These are phyloP conservation scores for Heptranchias perlo DNA, from an alignment of 2,113 vertebrate species.

Conservation along the genomic window DNA sequence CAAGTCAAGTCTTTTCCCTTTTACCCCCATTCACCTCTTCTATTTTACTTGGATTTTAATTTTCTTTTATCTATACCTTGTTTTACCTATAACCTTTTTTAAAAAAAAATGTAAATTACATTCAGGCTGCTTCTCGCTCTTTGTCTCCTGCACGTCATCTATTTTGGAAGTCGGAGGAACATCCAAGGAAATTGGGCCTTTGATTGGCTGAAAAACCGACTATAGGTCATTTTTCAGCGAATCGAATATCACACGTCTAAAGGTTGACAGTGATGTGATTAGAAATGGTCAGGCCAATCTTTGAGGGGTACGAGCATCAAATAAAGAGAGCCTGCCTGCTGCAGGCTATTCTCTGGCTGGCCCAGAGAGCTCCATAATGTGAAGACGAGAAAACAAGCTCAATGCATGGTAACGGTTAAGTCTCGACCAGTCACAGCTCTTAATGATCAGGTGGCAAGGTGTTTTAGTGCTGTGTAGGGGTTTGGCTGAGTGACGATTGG, in stretches of 20 bases:
- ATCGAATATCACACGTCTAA: neutral
- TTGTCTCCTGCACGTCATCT: neutral
- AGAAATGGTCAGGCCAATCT: neutral
- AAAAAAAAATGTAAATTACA: too few relatives aligned
- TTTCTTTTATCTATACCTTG: neutral
- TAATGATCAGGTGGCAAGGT: neutral
- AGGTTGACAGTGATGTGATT: neutral
- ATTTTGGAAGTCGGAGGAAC: neutral
- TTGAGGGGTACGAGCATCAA: neutral
- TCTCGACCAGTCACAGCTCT: neutral
- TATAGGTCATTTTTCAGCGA: neutral
- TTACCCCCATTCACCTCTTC: neutral
- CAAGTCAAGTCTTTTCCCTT: too few relatives aligned
- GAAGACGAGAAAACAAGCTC: neutral
- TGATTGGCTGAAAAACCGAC: neutral
- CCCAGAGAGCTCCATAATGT: neutral
- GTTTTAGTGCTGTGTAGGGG: too few relatives aligned
- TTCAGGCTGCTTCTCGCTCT: neutral
- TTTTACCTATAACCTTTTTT: neutral
- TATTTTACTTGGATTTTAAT: neutral
- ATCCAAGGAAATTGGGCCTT: neutral
- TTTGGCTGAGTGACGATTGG: too few relatives aligned
- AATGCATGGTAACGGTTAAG: neutral
- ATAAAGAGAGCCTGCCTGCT: neutral
- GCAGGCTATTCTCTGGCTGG: neutral